These are phyloP conservation scores for Theristicus caerulescens DNA, from an alignment of 2,113 vertebrate genomes.

Conservation along the genomic window DNA sequence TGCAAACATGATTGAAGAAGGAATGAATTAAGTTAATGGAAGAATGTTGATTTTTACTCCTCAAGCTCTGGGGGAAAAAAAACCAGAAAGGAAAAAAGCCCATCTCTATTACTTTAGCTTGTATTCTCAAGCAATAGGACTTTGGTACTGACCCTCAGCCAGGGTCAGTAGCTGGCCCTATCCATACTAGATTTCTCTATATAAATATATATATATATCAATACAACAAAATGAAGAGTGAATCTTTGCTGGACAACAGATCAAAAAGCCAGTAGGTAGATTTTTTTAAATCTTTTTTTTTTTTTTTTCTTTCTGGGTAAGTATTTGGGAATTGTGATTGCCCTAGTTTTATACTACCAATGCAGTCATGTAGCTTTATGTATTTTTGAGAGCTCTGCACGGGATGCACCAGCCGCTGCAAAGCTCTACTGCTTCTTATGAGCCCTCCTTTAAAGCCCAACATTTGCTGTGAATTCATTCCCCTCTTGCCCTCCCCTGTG, in stretches of 20 bases:
- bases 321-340: neutral
- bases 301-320: neutral
- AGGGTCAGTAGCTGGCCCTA: neutral
- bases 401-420: neutral
- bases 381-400: neutral
- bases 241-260: neutral
- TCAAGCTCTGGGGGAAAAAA: neutral
- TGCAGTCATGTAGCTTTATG: neutral
- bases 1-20: neutral
- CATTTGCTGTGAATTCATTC: neutral
- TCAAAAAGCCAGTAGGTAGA: neutral
- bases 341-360: neutral
- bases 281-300: neutral
- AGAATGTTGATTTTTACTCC: neutral
- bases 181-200: neutral
- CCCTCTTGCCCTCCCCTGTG: neutral
- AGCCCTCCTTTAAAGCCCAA: neutral
- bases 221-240: neutral
- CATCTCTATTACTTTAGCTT: neutral
- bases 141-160: neutral
- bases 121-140: neutral
- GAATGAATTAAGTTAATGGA: neutral
- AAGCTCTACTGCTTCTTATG: rapidly evolving
- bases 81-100: neutral
- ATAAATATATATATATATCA: neutral